Base-by-base conservation (phyloP, 2,888 invertebrate species). In the Gastrophysa polygoni region DNA sequence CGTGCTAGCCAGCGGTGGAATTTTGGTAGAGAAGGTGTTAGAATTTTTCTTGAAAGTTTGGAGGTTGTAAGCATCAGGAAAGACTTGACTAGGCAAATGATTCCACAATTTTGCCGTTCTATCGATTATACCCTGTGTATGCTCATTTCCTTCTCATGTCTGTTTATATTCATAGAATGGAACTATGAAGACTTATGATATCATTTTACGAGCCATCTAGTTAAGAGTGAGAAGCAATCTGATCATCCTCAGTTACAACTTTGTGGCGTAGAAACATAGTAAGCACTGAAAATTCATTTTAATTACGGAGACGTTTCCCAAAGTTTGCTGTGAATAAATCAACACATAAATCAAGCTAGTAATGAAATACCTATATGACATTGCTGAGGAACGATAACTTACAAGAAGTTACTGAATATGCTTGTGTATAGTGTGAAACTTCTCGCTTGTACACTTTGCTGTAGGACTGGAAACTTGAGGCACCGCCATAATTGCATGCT, bases 361-460 rank as follows among this genome's bases (percentile, higher is more conserved):
- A 81, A 81, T 80, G 80, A 81, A 81, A 81, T 81, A 81, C 80
- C 80, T 80, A 80, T 80, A 80, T 78, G 79, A 78, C 77, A 73
- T 71, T 61, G 71, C 76, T 76, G 75, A 76, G 72, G 72, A 72
- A 71, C 74, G 68, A 74, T 76, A 75, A 75, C 66, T 75, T 73
- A 74, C 65, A 66, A 68, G 76, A 77, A 77, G 74, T 77, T 75
- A 70, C 71, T 74, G 76, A 75, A 76, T 75, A 76, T 75, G 75
- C 73, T 71, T 69, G 69, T 68, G 67, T 66, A 71, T 66, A 68
- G 71, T 69, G 70, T 66, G 69, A 69, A 73, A 75, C 63, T 74
- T 75, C 71, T 70, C 73, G 70, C 69, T 68, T 71, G 68, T 64
- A 63, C 66, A 66, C 66, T 72, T 68, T 55, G 66, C 50, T 56